These are phyloP conservation scores for Spatula clypeata DNA, from an alignment of 2,797 vertebrate species.

Conservation along the genomic window DNA sequence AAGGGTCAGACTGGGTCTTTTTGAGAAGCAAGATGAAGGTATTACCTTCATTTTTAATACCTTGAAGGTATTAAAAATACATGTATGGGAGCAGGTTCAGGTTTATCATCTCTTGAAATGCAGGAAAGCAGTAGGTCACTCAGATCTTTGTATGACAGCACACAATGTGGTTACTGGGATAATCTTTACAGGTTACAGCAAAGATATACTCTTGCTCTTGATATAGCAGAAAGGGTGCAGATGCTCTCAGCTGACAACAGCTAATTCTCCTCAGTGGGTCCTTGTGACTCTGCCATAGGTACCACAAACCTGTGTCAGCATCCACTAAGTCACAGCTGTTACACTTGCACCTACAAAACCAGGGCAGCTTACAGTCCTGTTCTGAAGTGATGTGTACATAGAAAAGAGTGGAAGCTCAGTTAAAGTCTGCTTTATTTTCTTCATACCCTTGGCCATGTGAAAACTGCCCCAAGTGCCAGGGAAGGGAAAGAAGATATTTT, in stretches of 20 bases:
- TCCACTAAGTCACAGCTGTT: background rate
- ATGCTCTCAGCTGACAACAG: background rate
- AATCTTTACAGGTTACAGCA: background rate
- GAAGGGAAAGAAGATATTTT: background rate
- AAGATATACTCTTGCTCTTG: background rate
- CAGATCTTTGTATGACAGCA: background rate
- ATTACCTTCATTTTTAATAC: too few relatives aligned
- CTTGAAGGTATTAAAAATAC: background rate
- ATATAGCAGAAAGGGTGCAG: background rate
- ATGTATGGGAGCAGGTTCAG: background rate
- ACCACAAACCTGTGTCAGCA: background rate
- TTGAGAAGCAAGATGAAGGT: background rate
- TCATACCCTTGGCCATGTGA: too few relatives aligned
- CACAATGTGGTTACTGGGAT: background rate
- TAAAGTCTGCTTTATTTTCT: background rate
- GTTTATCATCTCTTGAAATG: background rate
- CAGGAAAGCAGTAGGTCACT: fast-evolving
- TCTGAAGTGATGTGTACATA: background rate
- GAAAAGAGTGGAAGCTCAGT: background rate
- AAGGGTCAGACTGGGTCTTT: background rate
- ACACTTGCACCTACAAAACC: background rate
- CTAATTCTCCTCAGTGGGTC: background rate
- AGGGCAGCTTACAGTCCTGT: background rate
- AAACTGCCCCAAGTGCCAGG: background rate
- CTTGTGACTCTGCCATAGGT: background rate